Evolutionary conservation across 2,113 vertebrate species (phyloP).

Genomic region (Eurystomus gularis): DNA sequence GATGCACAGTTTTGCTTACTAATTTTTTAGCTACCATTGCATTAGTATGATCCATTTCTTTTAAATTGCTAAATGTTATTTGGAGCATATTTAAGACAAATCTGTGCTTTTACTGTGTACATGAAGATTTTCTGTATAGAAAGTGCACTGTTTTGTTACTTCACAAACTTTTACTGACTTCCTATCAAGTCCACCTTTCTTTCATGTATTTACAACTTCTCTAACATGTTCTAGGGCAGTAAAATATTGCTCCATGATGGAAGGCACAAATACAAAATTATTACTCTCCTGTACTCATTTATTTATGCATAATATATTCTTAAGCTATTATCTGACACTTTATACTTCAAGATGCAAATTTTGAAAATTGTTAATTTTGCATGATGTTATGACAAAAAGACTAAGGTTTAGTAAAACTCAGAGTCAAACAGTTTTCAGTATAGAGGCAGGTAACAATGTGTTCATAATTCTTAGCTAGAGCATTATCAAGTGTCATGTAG

Average conservation of each 20-base stretch:
- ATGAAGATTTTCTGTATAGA: background rate
- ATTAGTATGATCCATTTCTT: background rate
- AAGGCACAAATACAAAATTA: background rate
- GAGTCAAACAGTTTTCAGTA: background rate
- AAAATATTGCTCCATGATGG: background rate
- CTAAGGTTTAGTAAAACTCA: background rate
- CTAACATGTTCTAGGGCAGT: background rate
- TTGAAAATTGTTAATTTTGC: background rate
- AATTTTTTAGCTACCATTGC: background rate
- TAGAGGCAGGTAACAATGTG: background rate
- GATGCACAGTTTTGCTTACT: background rate
- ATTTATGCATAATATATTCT: background rate
- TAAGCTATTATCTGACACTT: background rate
- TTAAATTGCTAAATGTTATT: background rate
- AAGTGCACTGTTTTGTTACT: background rate
- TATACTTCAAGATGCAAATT: background rate
- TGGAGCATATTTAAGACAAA: background rate
- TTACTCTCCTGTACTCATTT: background rate
- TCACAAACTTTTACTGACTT: background rate
- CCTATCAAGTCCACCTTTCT: background rate
- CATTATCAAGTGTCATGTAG: background rate
- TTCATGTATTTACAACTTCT: background rate
- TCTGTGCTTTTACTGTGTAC: background rate
- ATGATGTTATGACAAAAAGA: background rate
- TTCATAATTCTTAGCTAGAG: background rate